phyloP scores from a whole-genome alignment of 2,797 vertebrate species.

The Galaxias olidus region DNA sequence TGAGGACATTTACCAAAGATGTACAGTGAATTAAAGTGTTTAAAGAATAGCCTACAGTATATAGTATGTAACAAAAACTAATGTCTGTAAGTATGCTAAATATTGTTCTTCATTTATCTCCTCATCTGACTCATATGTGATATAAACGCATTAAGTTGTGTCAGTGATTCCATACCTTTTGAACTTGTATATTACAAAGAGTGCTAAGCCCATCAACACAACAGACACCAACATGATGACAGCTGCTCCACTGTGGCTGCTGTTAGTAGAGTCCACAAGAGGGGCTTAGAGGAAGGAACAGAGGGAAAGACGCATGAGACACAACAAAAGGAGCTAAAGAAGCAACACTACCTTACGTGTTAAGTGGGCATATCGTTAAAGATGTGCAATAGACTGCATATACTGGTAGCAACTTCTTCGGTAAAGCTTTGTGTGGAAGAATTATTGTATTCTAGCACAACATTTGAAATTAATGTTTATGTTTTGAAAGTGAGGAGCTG shows the following conservation, averaged over 20 bases:
- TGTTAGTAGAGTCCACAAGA: conserved; percentile 83
- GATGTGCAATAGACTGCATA: too few species aligned
- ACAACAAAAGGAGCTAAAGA: background rate
- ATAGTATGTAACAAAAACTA: too few species aligned
- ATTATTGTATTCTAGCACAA: too few species aligned
- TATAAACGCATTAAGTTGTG: background rate
- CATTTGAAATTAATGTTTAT: too few species aligned
- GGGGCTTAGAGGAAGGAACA: conserved; percentile 72
- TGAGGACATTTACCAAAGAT: background rate
- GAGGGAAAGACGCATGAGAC: background rate
- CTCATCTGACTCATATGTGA: background rate
- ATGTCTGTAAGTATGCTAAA: too few species aligned
- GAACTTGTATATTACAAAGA: conserved; percentile 92
- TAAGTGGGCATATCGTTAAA: too few species aligned
- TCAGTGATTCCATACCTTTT: conserved; percentile 82
- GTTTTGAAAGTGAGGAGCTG: too few species aligned
- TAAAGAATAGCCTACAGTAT: too few species aligned
- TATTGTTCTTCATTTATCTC: too few species aligned
- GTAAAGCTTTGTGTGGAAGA: too few species aligned
- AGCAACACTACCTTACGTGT: background rate
- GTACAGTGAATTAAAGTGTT: too few species aligned
- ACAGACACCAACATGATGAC: conserved; percentile 93
- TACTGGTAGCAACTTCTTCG: too few species aligned
- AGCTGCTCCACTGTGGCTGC: conserved; percentile 84
- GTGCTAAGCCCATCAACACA: conserved; percentile 84